Evolutionary conservation across 2,797 vertebrate species (phyloP), one percentile per base, ranked within the genome.

Genomic region (Mastacembelus armatus): DNA sequence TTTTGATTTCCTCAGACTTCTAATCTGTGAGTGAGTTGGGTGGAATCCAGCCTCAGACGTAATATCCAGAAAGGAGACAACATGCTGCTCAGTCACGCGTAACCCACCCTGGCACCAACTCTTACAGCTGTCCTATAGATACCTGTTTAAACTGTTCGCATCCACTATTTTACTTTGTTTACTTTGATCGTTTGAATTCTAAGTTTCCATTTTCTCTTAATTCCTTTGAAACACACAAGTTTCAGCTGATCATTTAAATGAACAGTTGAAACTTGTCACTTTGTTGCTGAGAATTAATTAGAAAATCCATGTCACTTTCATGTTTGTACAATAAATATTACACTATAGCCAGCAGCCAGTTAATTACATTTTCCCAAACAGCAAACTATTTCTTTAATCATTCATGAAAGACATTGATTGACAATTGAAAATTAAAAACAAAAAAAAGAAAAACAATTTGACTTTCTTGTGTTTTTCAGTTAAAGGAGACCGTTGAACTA

Each of bases 1-100:
- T 92, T 92, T 93, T 92, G 88, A 93, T 94, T 88, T 86, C 78
- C 84, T 78, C 79, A 66, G 66, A 74, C 78, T 26, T 80, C 80
- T 86, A 92, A 91, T 91, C 89, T 86, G 32, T 8, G 64, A 62
- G 56, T 45, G 55, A 71, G 74, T 88, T 91, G 84, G 80, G 67
- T 69, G 71, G 78, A 86, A 87, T 88, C 88, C 88, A 81, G 79
- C 59, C 3, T 4, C 58, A 87, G 86, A 86, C 77, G 66, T 71
- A 81, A 51, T n/a, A 85, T 88, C 85, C 71, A 78, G 74, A 89
- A 79, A 74, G 69, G 88, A 87, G 85, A 85, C 62, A 35, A 82
- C 90, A 90, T 67, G 84, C 87, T 64, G 56, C 60, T 78, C 74
- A 65, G 71, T 86, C 84, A 90, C 61, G 71, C 78, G 59, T 80